Percentiles rank a stretch among this genome's conserved stretches.
These are phyloP conservation scores for Myotis findleyi DNA, from an alignment of 2,797 vertebrate species.

Conservation along the genomic window DNA sequence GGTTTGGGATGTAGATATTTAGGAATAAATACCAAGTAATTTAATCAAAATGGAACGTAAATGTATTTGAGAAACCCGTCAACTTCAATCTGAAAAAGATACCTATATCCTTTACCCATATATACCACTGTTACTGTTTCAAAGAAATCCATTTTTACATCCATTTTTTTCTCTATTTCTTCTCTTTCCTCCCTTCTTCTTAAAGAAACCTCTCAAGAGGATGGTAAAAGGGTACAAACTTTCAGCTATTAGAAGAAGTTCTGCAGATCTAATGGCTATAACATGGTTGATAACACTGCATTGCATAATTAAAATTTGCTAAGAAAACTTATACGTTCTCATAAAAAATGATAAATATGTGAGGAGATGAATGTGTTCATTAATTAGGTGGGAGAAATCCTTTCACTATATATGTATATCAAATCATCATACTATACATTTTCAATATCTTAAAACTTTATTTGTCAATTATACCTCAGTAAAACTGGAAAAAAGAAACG, in stretches of 20 bases:
- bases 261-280: background rate
- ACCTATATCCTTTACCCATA: background rate
- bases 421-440: background rate
- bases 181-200: background rate
- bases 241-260: background rate
- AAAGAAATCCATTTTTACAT: background rate
- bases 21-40: background rate
- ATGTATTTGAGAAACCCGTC: background rate
- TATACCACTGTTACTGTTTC: background rate
- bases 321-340: background rate
- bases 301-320: background rate
- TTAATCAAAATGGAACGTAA: background rate
- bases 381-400: background rate
- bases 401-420: background rate
- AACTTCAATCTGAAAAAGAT: background rate
- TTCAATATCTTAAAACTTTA: background rate
- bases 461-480: background rate
- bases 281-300: background rate
- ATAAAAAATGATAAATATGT: background rate
- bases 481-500: background rate
- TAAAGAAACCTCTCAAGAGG: background rate
- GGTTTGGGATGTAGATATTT: no score
- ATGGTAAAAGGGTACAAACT: background rate
- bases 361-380: background rate
- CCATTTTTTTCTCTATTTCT: background rate